A percentile compares a stretch with the other conserved stretches of the same genome.
These are phyloP conservation scores for Orthonyx spaldingii DNA, from an alignment of 2,113 vertebrate species.

Conservation along the genomic window DNA sequence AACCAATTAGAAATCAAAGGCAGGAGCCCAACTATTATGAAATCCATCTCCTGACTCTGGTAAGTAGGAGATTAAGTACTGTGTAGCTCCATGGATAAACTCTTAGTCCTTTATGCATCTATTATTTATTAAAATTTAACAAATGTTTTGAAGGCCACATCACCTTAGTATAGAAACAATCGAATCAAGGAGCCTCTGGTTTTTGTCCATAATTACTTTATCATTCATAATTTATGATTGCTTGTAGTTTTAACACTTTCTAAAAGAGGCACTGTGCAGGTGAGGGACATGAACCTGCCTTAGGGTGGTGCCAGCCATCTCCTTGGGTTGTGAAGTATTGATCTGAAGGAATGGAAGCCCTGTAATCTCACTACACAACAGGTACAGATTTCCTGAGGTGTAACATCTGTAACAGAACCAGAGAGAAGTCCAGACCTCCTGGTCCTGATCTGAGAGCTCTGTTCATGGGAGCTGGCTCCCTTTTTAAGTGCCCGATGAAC, in stretches of 20 bases:
- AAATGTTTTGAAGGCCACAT: not conserved
- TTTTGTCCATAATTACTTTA: not conserved
- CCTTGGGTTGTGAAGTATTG: not conserved
- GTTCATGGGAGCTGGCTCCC: not conserved
- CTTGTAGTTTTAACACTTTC: not conserved
- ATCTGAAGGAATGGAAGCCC: not conserved
- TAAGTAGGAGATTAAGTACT: not conserved
- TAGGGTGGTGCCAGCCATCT: not conserved
- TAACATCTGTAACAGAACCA: not conserved
- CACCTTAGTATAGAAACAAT: not conserved
- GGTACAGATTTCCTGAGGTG: fast-evolving
- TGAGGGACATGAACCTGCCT: not conserved
- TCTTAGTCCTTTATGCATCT: not conserved
- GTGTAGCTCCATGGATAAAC: not conserved
- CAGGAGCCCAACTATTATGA: not conserved
- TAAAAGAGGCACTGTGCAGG: not conserved
- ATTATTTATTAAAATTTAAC: not conserved
- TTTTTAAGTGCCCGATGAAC: not conserved
- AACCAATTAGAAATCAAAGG: constrained; percentile 16
- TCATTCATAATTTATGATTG: not conserved
- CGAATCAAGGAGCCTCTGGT: not conserved
- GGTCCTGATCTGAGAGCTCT: fast-evolving
- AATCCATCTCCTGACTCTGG: not conserved
- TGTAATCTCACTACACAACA: not conserved
- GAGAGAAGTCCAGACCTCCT: not conserved